Evolutionary conservation across 2,113 vertebrate species (phyloP), one percentile per base, ranked within the genome.

Genomic region (Phrynosoma platyrhinos): DNA sequence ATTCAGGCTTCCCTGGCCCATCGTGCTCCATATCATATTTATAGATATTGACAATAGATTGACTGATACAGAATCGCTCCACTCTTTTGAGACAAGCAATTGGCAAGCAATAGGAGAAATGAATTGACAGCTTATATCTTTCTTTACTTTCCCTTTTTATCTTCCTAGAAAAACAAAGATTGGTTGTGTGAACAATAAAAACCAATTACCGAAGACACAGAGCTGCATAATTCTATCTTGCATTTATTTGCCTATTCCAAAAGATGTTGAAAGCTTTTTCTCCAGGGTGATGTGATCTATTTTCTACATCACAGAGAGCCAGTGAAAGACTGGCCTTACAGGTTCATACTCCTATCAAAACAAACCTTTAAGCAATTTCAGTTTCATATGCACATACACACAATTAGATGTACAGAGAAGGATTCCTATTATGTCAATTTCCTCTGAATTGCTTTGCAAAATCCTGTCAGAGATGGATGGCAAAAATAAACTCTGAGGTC

Each of bases 141-240:
- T 92, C 23, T 85, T 75, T 85, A 88, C 32, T 68, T 53, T 53
- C 0, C n/a, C 47, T 79, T 53, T 82, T 89, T 86, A 66, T 87
- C 25, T 87, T 12, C 90, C 87, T 79, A 74, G 74, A 91, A 91
- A 87, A 52, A 90, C 85, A 52, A 89, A 7, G 27, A 93, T 71
- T 2, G 53, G 75, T 92, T 93, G 90, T 71, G 76, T 89, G 84
- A 68, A 64, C 25, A 91, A 93, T 88, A 90, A 91, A 94, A 90
- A 30, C 32, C 89, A 94, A 85, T 87, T 95, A 91, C n/a, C 16
- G 5, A 58, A 32, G 16, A 58, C 47, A 75, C n/a, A 47, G 30
- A 90, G 86, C 83, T 91, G 5, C 76, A 7, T 82, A 91, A 91
- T 91, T 91, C 25, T 85, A 76, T 89, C 90, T 89, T 85, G 91